Percentiles rank a stretch among this genome's conserved stretches.
These are phyloP conservation scores for Epizoanthus illoricatus DNA, from an alignment of 92 coral and sea anemone genomes.

Conservation along the genomic window DNA sequence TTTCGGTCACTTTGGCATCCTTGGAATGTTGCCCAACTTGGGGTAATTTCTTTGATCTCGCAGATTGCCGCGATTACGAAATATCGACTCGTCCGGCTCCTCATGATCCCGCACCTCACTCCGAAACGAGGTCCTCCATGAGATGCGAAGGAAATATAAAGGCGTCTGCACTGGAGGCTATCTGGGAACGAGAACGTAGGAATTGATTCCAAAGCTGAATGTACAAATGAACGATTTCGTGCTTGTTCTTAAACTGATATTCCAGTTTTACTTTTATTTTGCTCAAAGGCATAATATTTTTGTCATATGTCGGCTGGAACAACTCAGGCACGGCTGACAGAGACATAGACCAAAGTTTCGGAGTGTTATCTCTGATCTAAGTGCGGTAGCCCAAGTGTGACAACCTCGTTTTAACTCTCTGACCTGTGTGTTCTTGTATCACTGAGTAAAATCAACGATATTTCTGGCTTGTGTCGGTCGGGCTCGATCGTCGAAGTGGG, in stretches of 20 bases:
- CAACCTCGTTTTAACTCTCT: constrained; percentile 27
- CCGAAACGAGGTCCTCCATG: too few relatives aligned
- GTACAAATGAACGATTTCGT: too few relatives aligned
- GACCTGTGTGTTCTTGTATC: constrained; percentile 1
- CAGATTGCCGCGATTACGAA: too few relatives aligned
- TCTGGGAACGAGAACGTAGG: too few relatives aligned
- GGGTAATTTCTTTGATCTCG: too few relatives aligned
- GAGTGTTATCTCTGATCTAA: not conserved
- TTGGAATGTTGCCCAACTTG: too few relatives aligned
- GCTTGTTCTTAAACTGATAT: not conserved
- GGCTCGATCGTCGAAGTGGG: not conserved
- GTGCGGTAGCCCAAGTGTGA: too few relatives aligned
- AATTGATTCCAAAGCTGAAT: not conserved
- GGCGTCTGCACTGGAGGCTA: too few relatives aligned
- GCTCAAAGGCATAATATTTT: not conserved
- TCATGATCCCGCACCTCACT: too few relatives aligned
- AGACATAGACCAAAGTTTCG: not conserved
- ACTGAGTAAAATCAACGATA: constrained; percentile 10
- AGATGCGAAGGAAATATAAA: too few relatives aligned
- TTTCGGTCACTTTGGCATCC: too few relatives aligned
- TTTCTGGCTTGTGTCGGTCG: constrained; percentile 8
- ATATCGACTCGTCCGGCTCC: too few relatives aligned
- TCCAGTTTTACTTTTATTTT: constrained; percentile 11
- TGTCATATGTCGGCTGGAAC: not conserved
- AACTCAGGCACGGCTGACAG: not conserved